These are phyloP conservation scores for Poecilia picta DNA, from an alignment of 2,797 vertebrate species.

Conservation along the genomic window DNA sequence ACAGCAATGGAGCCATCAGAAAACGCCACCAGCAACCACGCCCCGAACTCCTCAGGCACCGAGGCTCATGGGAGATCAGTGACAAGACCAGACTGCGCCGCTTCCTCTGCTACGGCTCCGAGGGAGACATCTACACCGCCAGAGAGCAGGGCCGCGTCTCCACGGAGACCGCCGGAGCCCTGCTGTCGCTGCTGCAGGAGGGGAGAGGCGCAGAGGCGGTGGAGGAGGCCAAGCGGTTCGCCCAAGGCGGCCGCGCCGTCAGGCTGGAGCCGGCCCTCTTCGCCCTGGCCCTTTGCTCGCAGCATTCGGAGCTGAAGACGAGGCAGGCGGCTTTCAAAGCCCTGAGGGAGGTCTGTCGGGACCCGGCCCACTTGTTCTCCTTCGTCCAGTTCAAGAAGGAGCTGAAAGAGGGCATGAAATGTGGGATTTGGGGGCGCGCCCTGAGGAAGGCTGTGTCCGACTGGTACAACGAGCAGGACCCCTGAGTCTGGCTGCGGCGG, in stretches of 20 bases:
- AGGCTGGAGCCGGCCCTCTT: constrained; percentile 85
- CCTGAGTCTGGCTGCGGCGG: constrained; percentile 86
- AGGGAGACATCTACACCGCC: constrained; percentile 83
- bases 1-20: constrained; percentile 79
- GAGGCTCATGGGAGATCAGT: constrained; percentile 75
- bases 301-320: constrained; percentile 87
- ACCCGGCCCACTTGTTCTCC: constrained; percentile 89
- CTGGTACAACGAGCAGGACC: constrained; percentile 93
- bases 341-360: constrained; percentile 86
- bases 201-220: constrained; percentile 88
- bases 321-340: constrained; percentile 90
- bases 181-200: constrained; percentile 87
- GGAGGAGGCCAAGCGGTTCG: constrained; percentile 86
- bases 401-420: constrained; percentile 90
- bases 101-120: constrained; percentile 92
- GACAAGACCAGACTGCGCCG: constrained; percentile 84
- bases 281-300: constrained; percentile 91
- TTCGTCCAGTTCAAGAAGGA: constrained; percentile 96
- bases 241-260: constrained; percentile 81
- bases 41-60: constrained; percentile 65
- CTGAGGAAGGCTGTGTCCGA: constrained; percentile 91
- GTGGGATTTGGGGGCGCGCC: constrained; percentile 95
- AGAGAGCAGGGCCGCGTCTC: constrained; percentile 81
- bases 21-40: constrained; percentile 63
- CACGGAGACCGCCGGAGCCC: constrained; percentile 77